Conservation (phyloP, 2,797 vertebrate genomes). For the Ptychobarbus kaznakovi region DNA sequence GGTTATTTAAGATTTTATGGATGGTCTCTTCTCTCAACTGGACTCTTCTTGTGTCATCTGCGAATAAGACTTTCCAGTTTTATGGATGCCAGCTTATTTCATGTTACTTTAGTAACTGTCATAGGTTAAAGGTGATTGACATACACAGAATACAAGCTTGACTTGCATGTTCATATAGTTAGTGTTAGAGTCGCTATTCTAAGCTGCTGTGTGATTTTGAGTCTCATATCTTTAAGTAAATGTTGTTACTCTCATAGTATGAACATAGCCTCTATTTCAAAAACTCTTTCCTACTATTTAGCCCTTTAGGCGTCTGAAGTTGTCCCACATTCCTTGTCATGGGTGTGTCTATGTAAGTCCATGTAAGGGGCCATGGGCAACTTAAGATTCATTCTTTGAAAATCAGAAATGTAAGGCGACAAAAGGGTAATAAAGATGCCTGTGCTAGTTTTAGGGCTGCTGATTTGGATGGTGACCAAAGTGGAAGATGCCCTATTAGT, state of each 20-base stretch:
- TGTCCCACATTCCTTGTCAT: not conserved
- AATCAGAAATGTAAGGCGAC: not conserved
- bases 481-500: not conserved
- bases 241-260: not conserved
- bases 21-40: not conserved
- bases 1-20: not conserved
- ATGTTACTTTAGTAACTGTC: not conserved
- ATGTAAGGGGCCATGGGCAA: not conserved
- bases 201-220: not conserved
- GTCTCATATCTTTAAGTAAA: not conserved
- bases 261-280: not conserved
- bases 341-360: not conserved
- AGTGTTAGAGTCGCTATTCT: not conserved
- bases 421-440: not conserved
- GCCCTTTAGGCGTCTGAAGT: not conserved
- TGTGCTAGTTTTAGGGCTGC: not conserved
- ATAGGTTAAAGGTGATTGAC: not conserved
- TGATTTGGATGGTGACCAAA: not conserved
- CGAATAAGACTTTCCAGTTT: no score
- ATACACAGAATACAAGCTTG: not conserved
- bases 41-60: not conserved
- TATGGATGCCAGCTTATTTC: not conserved
- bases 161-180: not conserved
- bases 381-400: not conserved
- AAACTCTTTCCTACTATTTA: not conserved